These are phyloP conservation scores for Leptura quadrifasciata DNA, from an alignment of 2,888 invertebrate species.

Conservation along the genomic window DNA sequence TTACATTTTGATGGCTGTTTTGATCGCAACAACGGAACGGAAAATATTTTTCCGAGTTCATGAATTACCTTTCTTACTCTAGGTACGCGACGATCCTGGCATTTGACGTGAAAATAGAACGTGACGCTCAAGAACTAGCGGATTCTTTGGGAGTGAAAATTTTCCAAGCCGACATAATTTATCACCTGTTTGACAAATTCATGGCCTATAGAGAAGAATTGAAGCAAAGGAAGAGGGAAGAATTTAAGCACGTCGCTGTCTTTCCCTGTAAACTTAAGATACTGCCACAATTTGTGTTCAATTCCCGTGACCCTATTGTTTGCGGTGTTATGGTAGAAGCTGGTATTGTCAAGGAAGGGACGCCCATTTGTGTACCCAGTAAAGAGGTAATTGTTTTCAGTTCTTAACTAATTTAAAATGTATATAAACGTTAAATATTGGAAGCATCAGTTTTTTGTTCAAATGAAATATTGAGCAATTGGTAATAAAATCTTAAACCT, in stretches of 20 bases:
- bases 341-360: conserved; percentile 96
- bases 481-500: too few species aligned
- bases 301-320: conserved; percentile 98
- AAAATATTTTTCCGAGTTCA: neutral
- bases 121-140: conserved; percentile 98
- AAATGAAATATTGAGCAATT: neutral
- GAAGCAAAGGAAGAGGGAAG: conserved; percentile 92
- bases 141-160: conserved; percentile 95
- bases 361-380: conserved; percentile 97
- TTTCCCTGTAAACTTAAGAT: conserved; percentile 97
- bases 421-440: too few species aligned
- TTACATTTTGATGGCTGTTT: too few species aligned
- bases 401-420: neutral
- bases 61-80: conserved; percentile 56
- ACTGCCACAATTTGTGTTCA: conserved; percentile 94
- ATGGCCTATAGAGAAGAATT: conserved; percentile 93
- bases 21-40: too few species aligned
- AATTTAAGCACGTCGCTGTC: conserved; percentile 97
- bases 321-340: conserved; percentile 96
- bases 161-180: conserved; percentile 99
- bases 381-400: conserved; percentile 84
- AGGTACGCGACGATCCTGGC: conserved; percentile 98
- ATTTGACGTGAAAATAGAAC: conserved; percentile 99
- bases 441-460: too few species aligned
- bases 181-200: conserved; percentile 99